Evolutionary conservation across 2,113 vertebrate genomes (phyloP).

Genomic region (Corydoras maculifer): DNA sequence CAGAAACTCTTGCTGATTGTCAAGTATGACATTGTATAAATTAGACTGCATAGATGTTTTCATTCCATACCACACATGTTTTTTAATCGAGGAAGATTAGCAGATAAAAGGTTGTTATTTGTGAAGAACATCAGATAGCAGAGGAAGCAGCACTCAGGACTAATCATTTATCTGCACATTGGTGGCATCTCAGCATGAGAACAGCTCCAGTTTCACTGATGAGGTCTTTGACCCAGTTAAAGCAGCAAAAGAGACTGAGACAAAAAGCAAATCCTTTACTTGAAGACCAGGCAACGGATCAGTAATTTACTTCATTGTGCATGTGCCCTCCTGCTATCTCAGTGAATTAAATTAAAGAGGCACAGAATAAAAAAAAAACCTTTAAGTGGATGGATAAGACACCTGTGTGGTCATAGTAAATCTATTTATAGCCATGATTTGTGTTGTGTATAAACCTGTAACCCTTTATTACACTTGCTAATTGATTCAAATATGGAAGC

Average conservation of each 20-base stretch:
- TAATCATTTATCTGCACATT: constrained; percentile 37
- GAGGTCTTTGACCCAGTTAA: constrained; percentile 62
- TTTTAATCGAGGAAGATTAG: constrained; percentile 2
- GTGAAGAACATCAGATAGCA: constrained; percentile 41
- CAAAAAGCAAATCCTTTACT: constrained; percentile 48
- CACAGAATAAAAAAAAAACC: neutral
- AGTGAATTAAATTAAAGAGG: constrained; percentile 22
- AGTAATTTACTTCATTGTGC: neutral
- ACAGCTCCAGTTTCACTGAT: constrained; percentile 41
- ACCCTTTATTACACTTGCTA: no score
- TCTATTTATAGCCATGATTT: neutral
- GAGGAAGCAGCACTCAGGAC: constrained; percentile 32
- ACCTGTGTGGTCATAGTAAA: constrained; percentile 3
- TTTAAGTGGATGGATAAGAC: constrained; percentile 8
- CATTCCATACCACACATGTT: neutral
- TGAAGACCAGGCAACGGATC: constrained; percentile 52
- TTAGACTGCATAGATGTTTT: neutral
- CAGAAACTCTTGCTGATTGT: no score
- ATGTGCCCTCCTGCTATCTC: constrained; percentile 1
- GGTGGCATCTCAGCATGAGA: constrained; percentile 7
- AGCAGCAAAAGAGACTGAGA: constrained; percentile 46
- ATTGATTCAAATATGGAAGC: no score
- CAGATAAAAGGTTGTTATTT: neutral
- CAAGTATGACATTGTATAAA: neutral
- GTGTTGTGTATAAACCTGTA: neutral